phyloP scores from a whole-genome alignment of 1,140 invertebrate species.

The Ostrea denselamellosa region DNA sequence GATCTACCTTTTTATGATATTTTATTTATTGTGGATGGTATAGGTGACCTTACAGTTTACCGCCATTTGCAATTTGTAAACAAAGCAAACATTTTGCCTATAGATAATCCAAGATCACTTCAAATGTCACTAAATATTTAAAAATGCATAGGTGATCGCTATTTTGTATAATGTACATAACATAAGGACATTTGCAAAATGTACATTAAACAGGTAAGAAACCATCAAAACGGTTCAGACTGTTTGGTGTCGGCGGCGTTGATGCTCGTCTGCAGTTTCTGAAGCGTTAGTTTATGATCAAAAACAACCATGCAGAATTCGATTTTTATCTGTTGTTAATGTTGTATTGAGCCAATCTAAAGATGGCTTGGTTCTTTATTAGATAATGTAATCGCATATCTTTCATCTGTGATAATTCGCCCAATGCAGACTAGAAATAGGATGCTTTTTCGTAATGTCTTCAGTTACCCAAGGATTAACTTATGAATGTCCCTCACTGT shows the following conservation, averaged over 20 bases:
- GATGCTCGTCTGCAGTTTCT: not conserved
- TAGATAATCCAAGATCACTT: constrained; percentile 41
- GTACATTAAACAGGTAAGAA: constrained; percentile 68
- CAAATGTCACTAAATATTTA: not conserved
- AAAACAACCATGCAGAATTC: too few species aligned
- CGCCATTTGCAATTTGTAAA: constrained; percentile 69
- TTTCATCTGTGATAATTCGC: too few species aligned
- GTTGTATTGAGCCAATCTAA: too few species aligned
- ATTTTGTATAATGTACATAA: not conserved
- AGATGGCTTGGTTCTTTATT: too few species aligned
- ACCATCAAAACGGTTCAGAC: not conserved
- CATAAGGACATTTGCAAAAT: constrained; percentile 47
- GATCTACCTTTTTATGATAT: not conserved
- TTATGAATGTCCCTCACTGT: too few species aligned
- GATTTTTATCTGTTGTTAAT: too few species aligned
- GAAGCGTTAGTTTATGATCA: not conserved
- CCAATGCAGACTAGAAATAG: too few species aligned
- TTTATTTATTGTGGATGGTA: constrained; percentile 6
- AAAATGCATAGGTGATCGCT: not conserved
- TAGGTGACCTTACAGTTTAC: constrained; percentile 56
- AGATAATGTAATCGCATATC: too few species aligned
- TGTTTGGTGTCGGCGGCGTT: not conserved
- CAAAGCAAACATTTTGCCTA: constrained; percentile 41
- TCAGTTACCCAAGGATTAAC: too few species aligned
- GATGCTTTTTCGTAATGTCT: too few species aligned